Base-by-base conservation (phyloP, 2,888 invertebrate species). In the Amorpha juglandis region DNA sequence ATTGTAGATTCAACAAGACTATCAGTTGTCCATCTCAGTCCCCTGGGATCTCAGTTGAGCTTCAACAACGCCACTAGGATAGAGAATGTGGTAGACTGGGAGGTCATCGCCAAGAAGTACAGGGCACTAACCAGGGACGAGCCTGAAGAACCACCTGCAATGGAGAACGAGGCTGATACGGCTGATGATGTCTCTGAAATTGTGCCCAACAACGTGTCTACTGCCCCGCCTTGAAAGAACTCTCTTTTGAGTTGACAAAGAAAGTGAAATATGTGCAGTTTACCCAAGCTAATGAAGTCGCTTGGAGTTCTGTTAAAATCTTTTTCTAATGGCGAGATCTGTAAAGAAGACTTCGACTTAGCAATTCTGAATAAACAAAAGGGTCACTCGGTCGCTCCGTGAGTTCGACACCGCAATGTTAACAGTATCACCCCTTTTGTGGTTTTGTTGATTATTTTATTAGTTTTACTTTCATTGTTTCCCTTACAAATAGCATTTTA, bases 41-140 rank as follows among this genome's bases (percentile, higher is more conserved):
- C 97, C 0, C 89, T 98, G 14, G 97, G 98, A 38, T 97, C 97
- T 0, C 97, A 97, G 84, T 89, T 97, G 71, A 97, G 97, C 81
- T 97, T 98, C 89, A 95, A 95, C 79, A 95, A 96, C 72, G 95
- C 95, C 63, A 96, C 96, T 62, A 94, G 97, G 74, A 98, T 98
- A 74, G 98, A 98, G 84, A 97, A 96, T 79, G 97, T 98, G 8
- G 97, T 97, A 1, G 98, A 98, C 85, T 98, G 98, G 98, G 97
- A 97, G 79, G 94, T 96, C 2, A 98, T 98, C 68, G 97, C 98
- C 27, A 97, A 97, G 90, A 98, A 98, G 83, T 98, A 98, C 85
- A 94, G 97, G 21, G 96, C 96, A 0, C 91, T 98, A 11, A 94
- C 85, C 88, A 85, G 94, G 63, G 93, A 91, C 66, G 92, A 92